These are phyloP conservation scores for Corythornis cristatus DNA, from an alignment of 2,113 vertebrate species.

Conservation along the genomic window DNA sequence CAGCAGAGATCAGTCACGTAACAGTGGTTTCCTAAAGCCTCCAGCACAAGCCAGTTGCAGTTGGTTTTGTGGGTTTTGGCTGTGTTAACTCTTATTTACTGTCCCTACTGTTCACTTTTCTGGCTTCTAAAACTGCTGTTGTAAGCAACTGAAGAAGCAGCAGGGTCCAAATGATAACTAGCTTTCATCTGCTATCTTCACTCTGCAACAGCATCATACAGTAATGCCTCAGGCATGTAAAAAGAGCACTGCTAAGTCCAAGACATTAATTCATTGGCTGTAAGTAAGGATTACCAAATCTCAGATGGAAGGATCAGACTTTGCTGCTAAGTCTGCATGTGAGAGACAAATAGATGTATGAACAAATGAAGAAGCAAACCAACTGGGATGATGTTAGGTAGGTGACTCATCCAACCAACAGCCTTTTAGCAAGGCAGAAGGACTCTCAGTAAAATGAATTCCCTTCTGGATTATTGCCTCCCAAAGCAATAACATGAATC, in stretches of 20 bases:
- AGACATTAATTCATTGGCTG: not conserved
- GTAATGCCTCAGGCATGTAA: not conserved
- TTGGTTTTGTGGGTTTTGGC: not conserved
- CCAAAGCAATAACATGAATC: conserved; percentile 74
- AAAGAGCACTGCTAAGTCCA: not conserved
- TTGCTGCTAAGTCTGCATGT: not conserved
- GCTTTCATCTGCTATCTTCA: not conserved
- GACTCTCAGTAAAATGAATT: conserved; percentile 59
- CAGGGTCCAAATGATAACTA: not conserved
- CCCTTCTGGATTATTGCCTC: conserved; percentile 64
- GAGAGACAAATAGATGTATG: not conserved
- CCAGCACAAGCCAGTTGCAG: not conserved
- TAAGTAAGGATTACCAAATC: not conserved
- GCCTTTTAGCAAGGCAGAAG: conserved; percentile 39
- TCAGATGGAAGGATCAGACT: not conserved
- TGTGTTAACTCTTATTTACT: not conserved
- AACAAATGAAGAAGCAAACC: conserved; percentile 26
- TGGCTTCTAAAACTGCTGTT: not conserved
- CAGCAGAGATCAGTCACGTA: not conserved
- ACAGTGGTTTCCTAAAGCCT: not conserved
- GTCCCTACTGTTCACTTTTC: not conserved
- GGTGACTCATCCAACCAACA: conserved; percentile 19
- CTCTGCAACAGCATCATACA: not conserved
- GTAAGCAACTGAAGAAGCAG: not conserved
- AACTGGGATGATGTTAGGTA: not conserved